Base-by-base conservation (phyloP, 2,113 vertebrate species). In the Scomber scombrus region DNA sequence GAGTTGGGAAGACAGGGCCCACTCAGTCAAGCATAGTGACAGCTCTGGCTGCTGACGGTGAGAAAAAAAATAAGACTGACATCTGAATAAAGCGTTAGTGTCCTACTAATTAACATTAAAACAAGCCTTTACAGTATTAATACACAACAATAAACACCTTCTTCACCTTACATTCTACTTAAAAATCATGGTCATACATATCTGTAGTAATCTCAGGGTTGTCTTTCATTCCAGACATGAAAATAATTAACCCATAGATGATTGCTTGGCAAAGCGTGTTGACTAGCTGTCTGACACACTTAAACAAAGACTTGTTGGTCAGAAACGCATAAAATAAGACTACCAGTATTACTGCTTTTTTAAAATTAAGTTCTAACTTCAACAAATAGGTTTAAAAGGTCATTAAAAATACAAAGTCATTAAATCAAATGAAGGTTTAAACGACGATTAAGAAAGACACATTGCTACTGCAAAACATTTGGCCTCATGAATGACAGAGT, bases 41-140 rank as follows among this genome's bases (percentile, higher is more conserved):
- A 12, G 93, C 96, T 89, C 95, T 97, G 86, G 93, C 96, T 82
- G 95, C 94, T 26, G 97, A 98, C 46, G 97, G 97, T 99, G 94
- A 93, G 93, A 21, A 84, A 78, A 66, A 52, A 14, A 64, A 26
- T 26, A 26, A 26, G 23, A 26, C 23, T 26, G 23, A 26, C 26
- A 55, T 69, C 61, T 81, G 66, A 84, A 50, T 65, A 29, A 58
- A 46, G 16, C 1, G 12, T 40, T 40, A 40, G 9, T 40, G 8
- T 40, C 5, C 9, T 40, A 9, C 43, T 52, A 50, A 26, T 79
- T 57, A 56, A 55, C 47, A 72, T 56, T 29, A 4, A 64, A 50
- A 65, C n/a, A n/a, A 63, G 43, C 51, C 29, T 40, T 69, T 14
- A 14, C 5, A 40, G 29, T 57, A n/a, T 19, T 40, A 26, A 57